Conservation (phyloP, 2,888 invertebrate genomes). For the Panzeria rudis region DNA sequence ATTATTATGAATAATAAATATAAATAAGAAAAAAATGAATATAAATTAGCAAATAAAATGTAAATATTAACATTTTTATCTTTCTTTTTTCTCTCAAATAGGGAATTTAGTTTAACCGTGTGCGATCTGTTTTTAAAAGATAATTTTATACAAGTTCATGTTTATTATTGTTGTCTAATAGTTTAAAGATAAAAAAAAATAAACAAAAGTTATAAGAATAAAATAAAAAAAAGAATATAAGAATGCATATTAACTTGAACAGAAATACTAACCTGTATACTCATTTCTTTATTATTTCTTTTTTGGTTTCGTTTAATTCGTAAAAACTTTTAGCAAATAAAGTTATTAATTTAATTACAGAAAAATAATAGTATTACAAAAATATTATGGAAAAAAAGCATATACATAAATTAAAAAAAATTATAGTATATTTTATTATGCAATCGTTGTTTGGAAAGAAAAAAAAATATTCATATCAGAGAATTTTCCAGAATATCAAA, state of each 20-base stretch:
- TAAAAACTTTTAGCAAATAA: constrained; percentile 29
- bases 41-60: constrained; percentile 53
- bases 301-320: constrained; percentile 38
- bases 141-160: background rate
- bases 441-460: constrained; percentile 27
- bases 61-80: constrained; percentile 54
- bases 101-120: constrained; percentile 1
- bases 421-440: constrained; percentile 24
- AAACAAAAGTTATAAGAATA: constrained; percentile 1
- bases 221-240: constrained; percentile 19
- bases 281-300: constrained; percentile 57
- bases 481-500: background rate
- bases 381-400: constrained; percentile 13
- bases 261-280: constrained; percentile 69
- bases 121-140: constrained; percentile 22
- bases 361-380: constrained; percentile 24
- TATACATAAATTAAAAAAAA: background rate
- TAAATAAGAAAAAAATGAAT: background rate
- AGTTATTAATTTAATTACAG: constrained; percentile 26
- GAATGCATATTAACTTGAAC: background rate
- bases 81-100: background rate
- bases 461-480: background rate
- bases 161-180: constrained; percentile 2
- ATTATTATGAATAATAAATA: constrained; percentile 35
- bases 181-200: background rate